Conservation (phyloP, 1,140 invertebrate genomes). For the Lordiphosa stackelbergi region DNA sequence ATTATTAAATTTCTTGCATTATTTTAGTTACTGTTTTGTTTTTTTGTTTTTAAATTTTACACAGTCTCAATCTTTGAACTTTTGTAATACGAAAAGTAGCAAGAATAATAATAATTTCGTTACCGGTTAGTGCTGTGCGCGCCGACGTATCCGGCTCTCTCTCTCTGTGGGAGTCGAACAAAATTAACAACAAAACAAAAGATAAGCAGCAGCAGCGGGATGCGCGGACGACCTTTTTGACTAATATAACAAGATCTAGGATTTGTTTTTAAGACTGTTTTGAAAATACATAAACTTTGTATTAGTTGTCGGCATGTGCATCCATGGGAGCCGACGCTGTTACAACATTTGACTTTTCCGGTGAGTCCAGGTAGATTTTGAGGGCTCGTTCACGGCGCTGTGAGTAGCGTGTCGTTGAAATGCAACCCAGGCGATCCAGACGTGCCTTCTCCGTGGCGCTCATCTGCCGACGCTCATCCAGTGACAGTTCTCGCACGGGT, state of each 20-base stretch:
- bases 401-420: slow-evolving; percentile 76
- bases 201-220: slow-evolving; percentile 28
- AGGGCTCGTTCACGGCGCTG: slow-evolving; percentile 84
- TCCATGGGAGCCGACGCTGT: slow-evolving; percentile 61
- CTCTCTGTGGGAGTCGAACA: slow-evolving; percentile 17
- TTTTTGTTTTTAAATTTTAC: slow-evolving; percentile 56
- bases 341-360: slow-evolving; percentile 57
- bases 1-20: slow-evolving; percentile 59
- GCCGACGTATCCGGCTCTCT: slow-evolving; percentile 1
- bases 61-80: slow-evolving; percentile 72
- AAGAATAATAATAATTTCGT: slow-evolving; percentile 57
- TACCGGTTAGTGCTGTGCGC: slow-evolving; percentile 29
- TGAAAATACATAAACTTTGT: slow-evolving; percentile 26
- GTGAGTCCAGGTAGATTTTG: slow-evolving; percentile 85
- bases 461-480: slow-evolving; percentile 82
- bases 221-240: slow-evolving; percentile 7
- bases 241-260: slow-evolving; percentile 30
- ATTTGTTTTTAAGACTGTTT: slow-evolving; percentile 15
- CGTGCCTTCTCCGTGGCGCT: slow-evolving; percentile 80
- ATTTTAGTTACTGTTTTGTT: slow-evolving; percentile 5
- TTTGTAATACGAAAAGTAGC: slow-evolving; percentile 63
- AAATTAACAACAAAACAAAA: slow-evolving; percentile 58
- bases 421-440: slow-evolving; percentile 72
- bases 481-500: slow-evolving; percentile 79
- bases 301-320: slow-evolving; percentile 50